These are phyloP conservation scores for Acomys russatus DNA, from an alignment of 2,797 vertebrate species.

Conservation along the genomic window DNA sequence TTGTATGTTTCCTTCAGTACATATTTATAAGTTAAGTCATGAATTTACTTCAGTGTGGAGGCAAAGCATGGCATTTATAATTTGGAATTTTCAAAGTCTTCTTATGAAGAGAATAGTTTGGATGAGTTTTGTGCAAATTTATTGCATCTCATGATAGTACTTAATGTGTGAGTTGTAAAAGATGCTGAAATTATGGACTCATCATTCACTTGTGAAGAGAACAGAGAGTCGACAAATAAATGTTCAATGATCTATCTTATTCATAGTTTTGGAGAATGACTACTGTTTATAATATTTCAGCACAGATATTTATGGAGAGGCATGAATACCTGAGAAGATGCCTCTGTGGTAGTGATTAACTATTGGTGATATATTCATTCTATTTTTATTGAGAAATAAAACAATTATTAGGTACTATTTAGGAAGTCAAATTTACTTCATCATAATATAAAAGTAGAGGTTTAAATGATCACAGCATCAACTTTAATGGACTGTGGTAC, in stretches of 20 bases:
- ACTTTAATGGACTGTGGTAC: background rate
- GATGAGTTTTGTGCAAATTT: slow-evolving; percentile 70
- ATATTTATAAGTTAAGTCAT: background rate
- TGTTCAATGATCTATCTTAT: slow-evolving; percentile 69
- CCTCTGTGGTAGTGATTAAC: background rate
- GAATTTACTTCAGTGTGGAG: background rate
- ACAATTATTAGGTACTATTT: slow-evolving; percentile 10
- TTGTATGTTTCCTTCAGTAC: background rate
- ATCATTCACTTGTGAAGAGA: slow-evolving; percentile 50
- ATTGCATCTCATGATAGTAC: slow-evolving; percentile 47
- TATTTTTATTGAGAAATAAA: slow-evolving; percentile 60
- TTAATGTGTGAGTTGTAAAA: slow-evolving; percentile 66
- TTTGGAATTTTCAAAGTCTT: slow-evolving; percentile 43
- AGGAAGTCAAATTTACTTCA: background rate
- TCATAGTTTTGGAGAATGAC: background rate
- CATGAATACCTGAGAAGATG: slow-evolving; percentile 27
- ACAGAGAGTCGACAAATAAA: slow-evolving; percentile 68
- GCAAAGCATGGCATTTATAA: background rate
- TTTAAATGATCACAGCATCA: background rate
- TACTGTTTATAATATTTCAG: slow-evolving; percentile 57
- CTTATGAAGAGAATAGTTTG: slow-evolving; percentile 66
- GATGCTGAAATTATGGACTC: background rate
- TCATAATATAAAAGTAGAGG: slow-evolving; percentile 21
- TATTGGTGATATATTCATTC: slow-evolving; percentile 14
- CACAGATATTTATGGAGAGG: slow-evolving; percentile 58